Evolutionary conservation across 1,140 invertebrate species (phyloP).

Genomic region (Zaprionus vittiger): DNA sequence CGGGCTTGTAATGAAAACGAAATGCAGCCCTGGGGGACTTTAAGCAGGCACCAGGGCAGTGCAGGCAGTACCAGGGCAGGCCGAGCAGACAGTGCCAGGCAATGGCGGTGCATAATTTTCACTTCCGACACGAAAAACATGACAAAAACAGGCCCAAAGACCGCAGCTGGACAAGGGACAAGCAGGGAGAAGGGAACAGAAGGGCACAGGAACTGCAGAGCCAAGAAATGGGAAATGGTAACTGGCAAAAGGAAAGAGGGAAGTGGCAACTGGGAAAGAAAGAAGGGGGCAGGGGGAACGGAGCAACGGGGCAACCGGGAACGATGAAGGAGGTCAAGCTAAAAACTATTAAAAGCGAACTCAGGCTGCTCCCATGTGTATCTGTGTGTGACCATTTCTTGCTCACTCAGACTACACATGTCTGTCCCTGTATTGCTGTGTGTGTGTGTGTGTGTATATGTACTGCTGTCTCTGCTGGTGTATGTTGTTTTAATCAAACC

Average conservation of each 20-base stretch:
- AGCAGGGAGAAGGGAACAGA: conserved; percentile 17
- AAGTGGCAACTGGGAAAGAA: conserved; percentile 8
- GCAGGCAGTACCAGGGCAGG: conserved; percentile 63
- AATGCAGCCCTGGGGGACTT: conserved; percentile 65
- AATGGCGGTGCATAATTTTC: conserved; percentile 71
- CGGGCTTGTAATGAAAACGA: conserved; percentile 73
- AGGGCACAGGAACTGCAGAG: conserved; percentile 45
- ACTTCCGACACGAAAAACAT: conserved; percentile 77
- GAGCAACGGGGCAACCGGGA: conserved; percentile 28
- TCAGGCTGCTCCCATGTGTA: conserved; percentile 72
- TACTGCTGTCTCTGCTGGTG: not conserved
- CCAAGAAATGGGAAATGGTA: conserved; percentile 12
- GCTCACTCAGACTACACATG: conserved; percentile 11
- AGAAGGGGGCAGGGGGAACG: conserved; percentile 20
- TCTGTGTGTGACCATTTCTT: conserved; percentile 77
- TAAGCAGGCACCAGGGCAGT: conserved; percentile 66
- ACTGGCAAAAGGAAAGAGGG: conserved; percentile 2
- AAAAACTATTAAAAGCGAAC: conserved; percentile 76
- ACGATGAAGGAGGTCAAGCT: conserved; percentile 78
- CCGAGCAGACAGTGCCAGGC: conserved; percentile 44
- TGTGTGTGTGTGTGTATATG: conserved; percentile 35
- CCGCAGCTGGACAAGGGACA: conserved; percentile 47
- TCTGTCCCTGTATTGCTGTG: conserved; percentile 16
- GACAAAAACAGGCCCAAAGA: conserved; percentile 54
- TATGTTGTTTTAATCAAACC: conserved; percentile 78